Evolutionary conservation across 2,888 invertebrate genomes (phyloP), one percentile per base, ranked within the genome.

Genomic region (Spilarctia lutea): DNA sequence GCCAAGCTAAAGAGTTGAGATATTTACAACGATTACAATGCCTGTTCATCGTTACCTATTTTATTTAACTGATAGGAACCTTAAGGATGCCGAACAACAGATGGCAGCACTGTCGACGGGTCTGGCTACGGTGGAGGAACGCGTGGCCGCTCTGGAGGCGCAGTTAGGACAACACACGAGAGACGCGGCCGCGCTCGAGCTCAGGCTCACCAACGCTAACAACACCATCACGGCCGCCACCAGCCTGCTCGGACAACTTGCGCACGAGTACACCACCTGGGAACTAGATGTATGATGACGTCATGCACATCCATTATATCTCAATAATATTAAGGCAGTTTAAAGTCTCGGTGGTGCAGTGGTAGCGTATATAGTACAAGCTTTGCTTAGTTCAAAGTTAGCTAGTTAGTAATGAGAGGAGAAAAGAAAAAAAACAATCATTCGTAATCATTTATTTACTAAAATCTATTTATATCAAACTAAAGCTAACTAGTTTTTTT

Each of bases 181-280:
- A 84, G 99, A 99, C 92, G 99, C 99, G 0, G 99, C 99, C 3
- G 98, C 98, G 85, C 96, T 99, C 63, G 99, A 99, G 91, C 97
- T 99, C 72, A 97, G 97, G 82, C 95, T 99, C 85, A 98, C 98
- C 1, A 97, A 97, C 80, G 97, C 98, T 1, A 97, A 97, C 80
- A 97, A 97, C 81, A 98, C 98, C 0, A 97, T 99, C 98, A 30
- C 98, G 98, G 0, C 98, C 98, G 89, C 91, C 81, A 76, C 77
- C 33, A 97, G 97, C 0, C 95, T 99, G 35, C 98, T 99, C 4
- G 97, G 96, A 30, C 98, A 99, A 90, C 96, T 99, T 20, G 98
- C 98, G 72, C 98, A 98, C 39, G 99, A 99, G 91, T 99, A 98
- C 94, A 93, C 96, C 60, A 97, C 99, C 35, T 99, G 99, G 99